These are phyloP conservation scores for Anser cygnoides DNA, from an alignment of 2,113 vertebrate species.

Conservation along the genomic window DNA sequence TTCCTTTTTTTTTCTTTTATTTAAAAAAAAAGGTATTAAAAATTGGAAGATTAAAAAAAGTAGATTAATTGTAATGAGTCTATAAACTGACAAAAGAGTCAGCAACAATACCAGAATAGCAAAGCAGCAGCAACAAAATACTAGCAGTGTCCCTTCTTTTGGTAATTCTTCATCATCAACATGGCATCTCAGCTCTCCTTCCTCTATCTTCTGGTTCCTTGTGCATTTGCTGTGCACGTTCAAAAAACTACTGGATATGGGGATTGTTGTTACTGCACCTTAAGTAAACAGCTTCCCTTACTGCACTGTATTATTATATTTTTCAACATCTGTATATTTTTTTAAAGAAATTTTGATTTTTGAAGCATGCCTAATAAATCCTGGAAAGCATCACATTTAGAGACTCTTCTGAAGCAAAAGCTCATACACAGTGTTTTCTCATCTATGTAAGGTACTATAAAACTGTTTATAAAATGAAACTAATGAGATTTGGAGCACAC, in stretches of 20 bases:
- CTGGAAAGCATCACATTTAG: constrained; percentile 50
- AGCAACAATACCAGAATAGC: neutral
- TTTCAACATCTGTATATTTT: constrained; percentile 40
- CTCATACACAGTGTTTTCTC: constrained; percentile 74
- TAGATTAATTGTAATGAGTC: constrained; percentile 69
- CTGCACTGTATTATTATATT: neutral
- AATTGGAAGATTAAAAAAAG: constrained; percentile 65
- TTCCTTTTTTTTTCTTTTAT: neutral
- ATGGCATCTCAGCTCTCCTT: constrained; percentile 62
- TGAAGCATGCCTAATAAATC: constrained; percentile 45
- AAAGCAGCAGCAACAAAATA: constrained; percentile 9
- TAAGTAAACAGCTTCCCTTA: constrained; percentile 49
- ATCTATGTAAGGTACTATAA: constrained; percentile 83
- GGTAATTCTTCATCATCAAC: constrained; percentile 37
- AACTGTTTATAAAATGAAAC: constrained; percentile 98
- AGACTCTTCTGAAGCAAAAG: constrained; percentile 59
- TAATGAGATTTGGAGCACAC: constrained; percentile 93
- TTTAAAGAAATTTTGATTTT: constrained; percentile 62
- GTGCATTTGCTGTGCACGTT: neutral
- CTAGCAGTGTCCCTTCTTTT: neutral
- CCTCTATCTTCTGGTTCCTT: neutral
- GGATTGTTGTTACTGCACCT: neutral
- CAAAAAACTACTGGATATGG: neutral
- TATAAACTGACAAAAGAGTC: constrained; percentile 58
- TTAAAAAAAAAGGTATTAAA: constrained; percentile 51